These are phyloP conservation scores for Apteryx owenii DNA, from an alignment of 2,113 vertebrate genomes.

Conservation along the genomic window DNA sequence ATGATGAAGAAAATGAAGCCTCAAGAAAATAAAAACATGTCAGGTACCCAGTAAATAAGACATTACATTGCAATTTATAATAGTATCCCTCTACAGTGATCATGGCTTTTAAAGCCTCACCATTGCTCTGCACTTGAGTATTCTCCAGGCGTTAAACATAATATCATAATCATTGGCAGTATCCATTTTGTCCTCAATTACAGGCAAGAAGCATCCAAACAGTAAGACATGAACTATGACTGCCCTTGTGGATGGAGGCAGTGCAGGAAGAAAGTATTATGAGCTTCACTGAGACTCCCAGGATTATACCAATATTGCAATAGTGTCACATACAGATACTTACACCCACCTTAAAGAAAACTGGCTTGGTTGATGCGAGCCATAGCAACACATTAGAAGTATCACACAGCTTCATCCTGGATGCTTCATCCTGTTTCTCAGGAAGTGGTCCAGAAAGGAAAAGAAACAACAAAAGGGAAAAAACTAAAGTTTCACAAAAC, in stretches of 20 bases:
- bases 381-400: neutral
- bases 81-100: neutral
- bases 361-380: neutral
- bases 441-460: neutral
- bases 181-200: neutral
- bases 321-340: neutral
- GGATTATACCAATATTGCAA: neutral
- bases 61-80: neutral
- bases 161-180: neutral
- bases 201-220: neutral
- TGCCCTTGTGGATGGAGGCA: neutral
- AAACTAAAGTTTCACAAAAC: neutral
- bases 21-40: neutral
- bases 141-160: rapidly evolving
- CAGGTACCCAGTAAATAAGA: neutral
- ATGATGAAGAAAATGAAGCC: neutral
- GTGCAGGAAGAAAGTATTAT: neutral
- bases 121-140: neutral
- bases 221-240: neutral
- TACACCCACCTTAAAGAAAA: neutral
- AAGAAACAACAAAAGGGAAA: neutral
- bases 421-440: neutral
- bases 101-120: neutral
- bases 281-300: neutral
- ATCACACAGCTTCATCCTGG: neutral